Percentiles rank a stretch among this genome's conserved stretches.
These are phyloP conservation scores for Chelmon rostratus DNA, from an alignment of 2,797 vertebrate species.

Conservation along the genomic window DNA sequence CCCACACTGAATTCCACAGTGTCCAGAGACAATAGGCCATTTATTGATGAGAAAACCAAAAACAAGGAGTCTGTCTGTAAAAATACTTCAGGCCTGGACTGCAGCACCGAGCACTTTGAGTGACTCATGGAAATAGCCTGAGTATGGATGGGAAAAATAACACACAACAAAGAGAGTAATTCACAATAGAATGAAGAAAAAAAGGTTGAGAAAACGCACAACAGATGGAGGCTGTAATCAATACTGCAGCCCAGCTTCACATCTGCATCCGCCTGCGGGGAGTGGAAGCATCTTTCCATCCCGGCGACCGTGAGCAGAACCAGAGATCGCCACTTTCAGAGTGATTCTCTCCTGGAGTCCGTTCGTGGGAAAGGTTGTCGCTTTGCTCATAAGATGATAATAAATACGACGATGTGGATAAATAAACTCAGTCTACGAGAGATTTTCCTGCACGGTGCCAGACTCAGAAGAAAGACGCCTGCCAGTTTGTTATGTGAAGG, in stretches of 20 bases:
- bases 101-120: conserved; percentile 46
- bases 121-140: conserved; percentile 82
- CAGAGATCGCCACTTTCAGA: conserved; percentile 37
- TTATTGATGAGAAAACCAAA: conserved; percentile 80
- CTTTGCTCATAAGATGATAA: conserved; percentile 24
- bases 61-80: conserved; percentile 70
- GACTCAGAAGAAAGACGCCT: neutral
- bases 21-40: conserved; percentile 65
- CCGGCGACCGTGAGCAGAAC: conserved; percentile 57
- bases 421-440: neutral
- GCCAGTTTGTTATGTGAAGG: neutral
- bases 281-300: conserved; percentile 64
- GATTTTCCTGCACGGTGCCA: neutral
- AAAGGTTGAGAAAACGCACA: conserved; percentile 73
- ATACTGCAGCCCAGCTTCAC: conserved; percentile 68
- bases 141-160: conserved; percentile 70
- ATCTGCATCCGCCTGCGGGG: conserved; percentile 61
- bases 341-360: neutral
- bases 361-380: neutral
- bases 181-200: conserved; percentile 72
- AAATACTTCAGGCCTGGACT: conserved; percentile 64
- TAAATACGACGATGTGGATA: neutral
- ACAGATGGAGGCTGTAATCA: conserved; percentile 83
- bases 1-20: conserved; percentile 24
- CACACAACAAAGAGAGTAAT: conserved; percentile 81